Evolutionary conservation across 1,140 invertebrate genomes (phyloP).

Genomic region (Musca domestica): DNA sequence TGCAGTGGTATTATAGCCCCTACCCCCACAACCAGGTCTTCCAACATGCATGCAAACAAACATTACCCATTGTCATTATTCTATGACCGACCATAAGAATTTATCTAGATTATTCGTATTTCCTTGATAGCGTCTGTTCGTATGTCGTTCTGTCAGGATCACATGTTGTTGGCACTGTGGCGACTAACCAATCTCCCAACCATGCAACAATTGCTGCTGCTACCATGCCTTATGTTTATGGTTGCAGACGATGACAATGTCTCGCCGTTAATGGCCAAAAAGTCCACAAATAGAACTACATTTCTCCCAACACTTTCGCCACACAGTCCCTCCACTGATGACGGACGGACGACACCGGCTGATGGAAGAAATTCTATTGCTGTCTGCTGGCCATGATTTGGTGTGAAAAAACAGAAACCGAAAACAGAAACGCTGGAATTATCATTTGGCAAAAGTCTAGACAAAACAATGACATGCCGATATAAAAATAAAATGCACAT

Average conservation of each 20-base stretch:
- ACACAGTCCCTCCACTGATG: no score
- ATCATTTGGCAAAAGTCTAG: slow-evolving; percentile 15
- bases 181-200: no score
- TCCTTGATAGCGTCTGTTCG: background rate
- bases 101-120: slow-evolving; percentile 8
- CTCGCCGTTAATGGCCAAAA: slow-evolving; percentile 12
- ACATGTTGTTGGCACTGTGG: no score
- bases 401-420: background rate
- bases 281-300: background rate
- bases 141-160: background rate
- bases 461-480: slow-evolving; percentile 18
- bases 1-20: no score
- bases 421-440: slow-evolving; percentile 1
- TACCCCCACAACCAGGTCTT: no score
- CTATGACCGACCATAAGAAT: background rate
- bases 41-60: background rate
- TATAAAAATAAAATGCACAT: slow-evolving; percentile 15
- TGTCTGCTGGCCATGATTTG: background rate
- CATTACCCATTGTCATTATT: background rate
- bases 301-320: background rate
- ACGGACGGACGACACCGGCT: background rate
- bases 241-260: slow-evolving; percentile 4
- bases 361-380: background rate
- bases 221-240: slow-evolving; percentile 5
- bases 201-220: background rate